These are phyloP conservation scores for Drosophila nigricruria DNA, from an alignment of 2,888 invertebrate species.

Conservation along the genomic window DNA sequence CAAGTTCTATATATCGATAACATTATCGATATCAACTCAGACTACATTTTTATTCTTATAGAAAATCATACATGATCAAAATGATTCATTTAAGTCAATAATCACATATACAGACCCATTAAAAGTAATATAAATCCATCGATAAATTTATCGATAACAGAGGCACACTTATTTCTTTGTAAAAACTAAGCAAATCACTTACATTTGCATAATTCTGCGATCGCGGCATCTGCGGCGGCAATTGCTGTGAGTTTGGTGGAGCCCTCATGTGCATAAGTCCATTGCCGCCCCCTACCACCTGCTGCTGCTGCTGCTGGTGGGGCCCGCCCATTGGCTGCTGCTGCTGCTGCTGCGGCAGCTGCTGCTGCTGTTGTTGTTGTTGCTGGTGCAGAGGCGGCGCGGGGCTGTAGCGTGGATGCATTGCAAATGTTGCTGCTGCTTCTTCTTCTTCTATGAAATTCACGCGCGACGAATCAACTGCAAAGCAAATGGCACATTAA, in stretches of 20 bases:
- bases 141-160: constrained; percentile 2
- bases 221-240: constrained; percentile 64
- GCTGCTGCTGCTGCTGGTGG: constrained; percentile 24
- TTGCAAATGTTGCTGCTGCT: constrained; percentile 34
- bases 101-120: not conserved
- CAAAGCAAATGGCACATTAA: constrained; percentile 24
- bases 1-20: not conserved
- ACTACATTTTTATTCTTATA: not conserved
- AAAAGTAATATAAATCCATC: not conserved
- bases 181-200: constrained; percentile 74
- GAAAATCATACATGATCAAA: not conserved
- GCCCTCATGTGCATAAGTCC: constrained; percentile 43
- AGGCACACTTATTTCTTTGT: not conserved
- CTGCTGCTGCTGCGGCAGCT: too few relatives aligned
- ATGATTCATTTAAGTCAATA: not conserved
- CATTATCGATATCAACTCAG: not conserved
- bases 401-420: constrained; percentile 83
- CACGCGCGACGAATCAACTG: constrained; percentile 36
- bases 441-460: constrained; percentile 17
- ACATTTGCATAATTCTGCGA: constrained; percentile 85
- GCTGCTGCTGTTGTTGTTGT: constrained; percentile 39
- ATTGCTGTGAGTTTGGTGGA: constrained; percentile 55
- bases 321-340: constrained; percentile 67
- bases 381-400: constrained; percentile 70
- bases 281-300: constrained; percentile 8